These are phyloP conservation scores for Byasa hedistus DNA, from an alignment of 2,888 invertebrate species.

Conservation along the genomic window DNA sequence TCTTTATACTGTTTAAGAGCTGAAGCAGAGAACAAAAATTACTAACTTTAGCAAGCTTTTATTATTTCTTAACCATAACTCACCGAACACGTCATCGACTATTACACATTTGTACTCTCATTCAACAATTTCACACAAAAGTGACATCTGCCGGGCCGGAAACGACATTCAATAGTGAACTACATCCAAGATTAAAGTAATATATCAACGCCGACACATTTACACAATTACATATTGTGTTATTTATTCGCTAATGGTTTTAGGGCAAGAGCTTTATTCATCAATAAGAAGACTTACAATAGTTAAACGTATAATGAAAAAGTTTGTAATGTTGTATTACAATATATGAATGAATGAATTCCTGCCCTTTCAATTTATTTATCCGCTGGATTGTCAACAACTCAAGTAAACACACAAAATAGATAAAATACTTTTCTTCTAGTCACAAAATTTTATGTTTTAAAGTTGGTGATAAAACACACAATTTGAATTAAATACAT, in stretches of 20 bases:
- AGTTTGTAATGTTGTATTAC: not conserved
- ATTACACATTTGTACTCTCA: conserved; percentile 38
- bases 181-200: conserved; percentile 1
- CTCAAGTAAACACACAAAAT: too few relatives aligned
- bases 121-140: conserved; percentile 44
- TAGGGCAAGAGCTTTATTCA: not conserved
- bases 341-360: too few relatives aligned
- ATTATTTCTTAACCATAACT: conserved; percentile 16
- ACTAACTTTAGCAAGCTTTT: too few relatives aligned
- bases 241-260: not conserved
- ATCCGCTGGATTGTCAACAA: too few relatives aligned
- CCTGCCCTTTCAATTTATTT: too few relatives aligned
- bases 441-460: not conserved
- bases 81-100: conserved; percentile 29
- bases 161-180: conserved; percentile 14
- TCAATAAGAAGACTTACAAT: not conserved
- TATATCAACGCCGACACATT: not conserved
- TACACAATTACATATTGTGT: not conserved
- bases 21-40: not conserved
- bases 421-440: too few relatives aligned
- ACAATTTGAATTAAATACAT: too few relatives aligned
- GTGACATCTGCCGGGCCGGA: conserved; percentile 51
- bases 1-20: not conserved
- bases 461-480: not conserved
- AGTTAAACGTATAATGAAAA: not conserved